These are phyloP conservation scores for Anarhynchus alexandrinus DNA, from an alignment of 2,113 vertebrate species.

Conservation along the genomic window DNA sequence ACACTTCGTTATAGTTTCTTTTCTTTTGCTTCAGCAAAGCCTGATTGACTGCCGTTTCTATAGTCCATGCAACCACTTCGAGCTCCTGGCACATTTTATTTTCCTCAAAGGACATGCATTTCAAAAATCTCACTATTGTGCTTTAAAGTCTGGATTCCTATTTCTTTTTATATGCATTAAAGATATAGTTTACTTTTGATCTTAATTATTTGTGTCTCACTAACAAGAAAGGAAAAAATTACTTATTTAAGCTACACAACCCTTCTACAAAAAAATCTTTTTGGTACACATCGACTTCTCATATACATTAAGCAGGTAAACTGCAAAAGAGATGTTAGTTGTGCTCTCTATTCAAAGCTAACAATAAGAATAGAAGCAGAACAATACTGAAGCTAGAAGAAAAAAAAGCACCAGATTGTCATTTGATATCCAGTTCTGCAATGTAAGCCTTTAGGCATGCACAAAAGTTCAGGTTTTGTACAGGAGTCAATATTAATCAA, in stretches of 20 bases:
- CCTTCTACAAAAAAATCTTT: neutral
- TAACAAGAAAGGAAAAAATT: neutral
- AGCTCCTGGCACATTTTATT: neutral
- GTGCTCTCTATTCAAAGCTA: neutral
- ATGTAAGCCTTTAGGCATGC: neutral
- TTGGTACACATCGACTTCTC: neutral
- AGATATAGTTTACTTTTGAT: neutral
- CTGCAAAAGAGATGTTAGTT: neutral
- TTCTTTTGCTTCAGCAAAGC: neutral
- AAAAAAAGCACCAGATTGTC: neutral
- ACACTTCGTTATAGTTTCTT: neutral
- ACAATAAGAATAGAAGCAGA: neutral
- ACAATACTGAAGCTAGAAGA: neutral
- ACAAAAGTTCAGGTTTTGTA: neutral
- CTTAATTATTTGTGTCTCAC: neutral
- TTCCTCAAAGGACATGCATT: neutral
- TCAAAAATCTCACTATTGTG: neutral
- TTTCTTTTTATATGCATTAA: neutral
- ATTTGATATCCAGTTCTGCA: neutral
- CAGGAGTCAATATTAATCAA: neutral
- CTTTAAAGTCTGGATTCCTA: neutral
- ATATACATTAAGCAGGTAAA: neutral
- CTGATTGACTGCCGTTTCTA: neutral
- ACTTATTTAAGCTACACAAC: neutral
- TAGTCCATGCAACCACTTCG: neutral